Percentiles rank a stretch among this genome's conserved stretches.
phyloP scores from a whole-genome alignment of 2,113 vertebrate species.

The Himantopus leucocephalus region DNA sequence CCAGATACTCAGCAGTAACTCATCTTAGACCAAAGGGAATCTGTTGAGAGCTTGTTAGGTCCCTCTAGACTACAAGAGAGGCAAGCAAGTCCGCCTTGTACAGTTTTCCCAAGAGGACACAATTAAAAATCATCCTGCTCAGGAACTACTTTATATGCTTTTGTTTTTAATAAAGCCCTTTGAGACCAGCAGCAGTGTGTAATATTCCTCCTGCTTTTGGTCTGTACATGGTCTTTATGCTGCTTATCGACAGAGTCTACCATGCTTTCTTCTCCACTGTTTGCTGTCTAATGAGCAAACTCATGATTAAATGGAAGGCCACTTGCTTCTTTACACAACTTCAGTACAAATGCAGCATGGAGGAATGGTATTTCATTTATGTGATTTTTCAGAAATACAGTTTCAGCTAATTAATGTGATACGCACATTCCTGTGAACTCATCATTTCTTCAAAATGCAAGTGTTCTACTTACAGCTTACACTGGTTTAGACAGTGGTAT shows the following conservation, averaged over 20 bases:
- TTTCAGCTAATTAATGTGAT: neutral
- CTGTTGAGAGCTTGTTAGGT: slow-evolving; percentile 5
- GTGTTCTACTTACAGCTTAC: neutral
- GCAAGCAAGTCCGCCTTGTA: neutral
- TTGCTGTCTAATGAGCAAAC: neutral
- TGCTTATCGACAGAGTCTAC: neutral
- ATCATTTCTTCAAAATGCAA: neutral
- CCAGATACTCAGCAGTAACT: neutral
- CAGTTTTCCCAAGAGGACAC: slow-evolving; percentile 8
- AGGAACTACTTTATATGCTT: slow-evolving; percentile 34
- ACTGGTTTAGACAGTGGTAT: neutral
- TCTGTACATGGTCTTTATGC: neutral
- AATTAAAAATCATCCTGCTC: slow-evolving; percentile 41
- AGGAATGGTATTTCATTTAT: neutral
- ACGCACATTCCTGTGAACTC: neutral
- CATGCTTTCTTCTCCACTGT: neutral
- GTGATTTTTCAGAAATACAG: neutral
- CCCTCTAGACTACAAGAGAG: neutral
- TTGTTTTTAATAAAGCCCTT: slow-evolving; percentile 66
- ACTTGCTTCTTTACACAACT: neutral
- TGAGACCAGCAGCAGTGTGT: neutral
- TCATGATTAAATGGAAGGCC: neutral
- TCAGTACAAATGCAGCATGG: neutral
- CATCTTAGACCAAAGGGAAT: neutral
- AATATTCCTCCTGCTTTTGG: neutral